Evolutionary conservation across 2,888 invertebrate genomes (phyloP), one percentile per base, ranked within the genome.

Genomic region (Stictocephala bisonia): DNA sequence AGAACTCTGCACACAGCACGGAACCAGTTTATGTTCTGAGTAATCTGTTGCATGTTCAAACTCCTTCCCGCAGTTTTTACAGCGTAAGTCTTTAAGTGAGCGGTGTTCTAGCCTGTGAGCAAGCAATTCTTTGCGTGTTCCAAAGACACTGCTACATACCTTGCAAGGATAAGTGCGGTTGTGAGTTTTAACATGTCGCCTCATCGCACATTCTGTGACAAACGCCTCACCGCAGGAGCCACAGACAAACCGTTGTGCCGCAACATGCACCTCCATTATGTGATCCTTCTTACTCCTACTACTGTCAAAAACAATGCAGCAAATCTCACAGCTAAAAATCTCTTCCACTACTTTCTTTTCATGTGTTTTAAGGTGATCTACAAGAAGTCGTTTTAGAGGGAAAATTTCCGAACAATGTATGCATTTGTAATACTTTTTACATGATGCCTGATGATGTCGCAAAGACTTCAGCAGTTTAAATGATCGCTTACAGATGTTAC

Each of bases 241-340:
- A 44, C 64, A 64, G 22, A 64, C 44, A 18, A 64, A 64, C 44
- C 64, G 24, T 26, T 64, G 64, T 26, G 64, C 64, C 24, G 40
- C 64, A 40, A 64, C 64, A 13, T 64, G 64, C n/a, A 64, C 64
- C 13, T 18, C 26, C 26, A 64, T 27, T 24, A 64, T 64, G 44
- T 64, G 64, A 1, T 64, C 64, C 44, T 44, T 64, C 64, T 44
- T 64, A 44, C 40, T 40, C 15, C 64, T 44, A 44, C 64, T 64
- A 27, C 44, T 40, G 26, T 64, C 64, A 18, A 64, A 64, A 6
- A 44, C 26, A 22, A 64, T 64, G 20, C 64, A 64, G 27, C 64
- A 64, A 1, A 64, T 64, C 64, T 64, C 64, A 26, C 64, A 64
- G 7, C 44, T 26, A 24, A 41, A 40, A 1, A 9, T 31, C 9